A percentile compares a stretch with the other conserved stretches of the same genome.
phyloP scores from a whole-genome alignment of 92 coral and sea anemone genomes.

The Porites divaricata region DNA sequence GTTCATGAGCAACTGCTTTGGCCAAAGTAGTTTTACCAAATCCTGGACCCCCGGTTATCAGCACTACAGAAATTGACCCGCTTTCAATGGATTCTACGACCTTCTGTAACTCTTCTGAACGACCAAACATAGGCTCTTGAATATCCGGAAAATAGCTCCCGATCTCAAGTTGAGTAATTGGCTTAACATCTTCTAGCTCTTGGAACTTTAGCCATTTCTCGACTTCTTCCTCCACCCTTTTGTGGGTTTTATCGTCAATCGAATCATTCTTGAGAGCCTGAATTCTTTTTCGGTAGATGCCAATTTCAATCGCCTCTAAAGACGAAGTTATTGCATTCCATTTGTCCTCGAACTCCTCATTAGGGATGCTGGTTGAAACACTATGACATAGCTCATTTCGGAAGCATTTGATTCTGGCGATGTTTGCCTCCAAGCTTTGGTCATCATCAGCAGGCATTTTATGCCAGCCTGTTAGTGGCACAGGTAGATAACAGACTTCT shows the following conservation, averaged over 20 bases:
- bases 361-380: conserved; percentile 5
- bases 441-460: conserved; percentile 50
- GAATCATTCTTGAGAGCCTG: conserved; percentile 41
- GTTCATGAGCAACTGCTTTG: conserved; percentile 15
- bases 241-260: background rate
- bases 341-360: conserved; percentile 21
- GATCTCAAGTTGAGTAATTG: background rate
- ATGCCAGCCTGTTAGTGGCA: conserved; percentile 54
- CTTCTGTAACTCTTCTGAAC: background rate
- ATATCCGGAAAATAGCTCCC: conserved; percentile 23
- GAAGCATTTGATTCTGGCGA: conserved; percentile 38
- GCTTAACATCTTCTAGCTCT: background rate
- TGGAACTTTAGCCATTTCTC: background rate
- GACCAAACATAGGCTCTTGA: conserved; percentile 4
- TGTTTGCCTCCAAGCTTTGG: conserved; percentile 32
- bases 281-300: conserved; percentile 9
- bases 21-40: conserved; percentile 33
- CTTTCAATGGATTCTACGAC: background rate
- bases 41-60: conserved; percentile 39
- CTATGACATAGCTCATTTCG: conserved; percentile 51
- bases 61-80: background rate
- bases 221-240: background rate
- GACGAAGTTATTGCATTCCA: conserved; percentile 18
- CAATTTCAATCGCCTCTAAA: conserved; percentile 27
- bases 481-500: conserved; percentile 15